Conservation (phyloP, 2,797 vertebrate species). For the Gambusia yucatana region DNA sequence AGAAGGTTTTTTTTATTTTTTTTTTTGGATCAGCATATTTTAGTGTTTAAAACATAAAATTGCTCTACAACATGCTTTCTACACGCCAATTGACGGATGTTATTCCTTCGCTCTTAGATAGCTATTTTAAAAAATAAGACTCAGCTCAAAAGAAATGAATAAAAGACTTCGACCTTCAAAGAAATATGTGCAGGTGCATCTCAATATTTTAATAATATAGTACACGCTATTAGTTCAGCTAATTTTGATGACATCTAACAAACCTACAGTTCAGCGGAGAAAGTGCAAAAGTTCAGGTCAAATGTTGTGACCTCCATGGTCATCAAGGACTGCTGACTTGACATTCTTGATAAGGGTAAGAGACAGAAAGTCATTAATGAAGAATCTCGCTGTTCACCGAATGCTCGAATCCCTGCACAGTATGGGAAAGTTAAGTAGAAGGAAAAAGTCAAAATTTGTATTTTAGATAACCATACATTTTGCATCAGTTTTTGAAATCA, state of each 20-base stretch:
- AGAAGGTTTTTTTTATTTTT: conserved; percentile 15
- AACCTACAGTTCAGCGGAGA: neutral
- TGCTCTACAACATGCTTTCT: conserved; percentile 13
- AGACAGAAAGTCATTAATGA: neutral
- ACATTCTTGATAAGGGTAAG: neutral
- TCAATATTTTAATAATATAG: neutral
- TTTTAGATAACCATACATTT: neutral
- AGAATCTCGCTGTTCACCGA: neutral
- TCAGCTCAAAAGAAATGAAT: conserved; percentile 39
- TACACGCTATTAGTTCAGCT: neutral
- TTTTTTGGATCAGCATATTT: conserved; percentile 41
- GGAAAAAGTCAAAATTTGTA: neutral
- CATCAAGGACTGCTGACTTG: neutral
- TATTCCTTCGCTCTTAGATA: conserved; percentile 16
- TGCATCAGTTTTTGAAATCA: neutral
- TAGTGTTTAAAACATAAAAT: conserved; percentile 20
- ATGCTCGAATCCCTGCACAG: neutral
- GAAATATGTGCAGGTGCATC: conserved; percentile 49
- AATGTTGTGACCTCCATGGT: neutral
- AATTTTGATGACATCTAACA: neutral
- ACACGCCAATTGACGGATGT: neutral
- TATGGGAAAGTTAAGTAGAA: neutral
- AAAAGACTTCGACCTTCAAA: conserved; percentile 20
- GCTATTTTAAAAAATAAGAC: conserved; percentile 12
- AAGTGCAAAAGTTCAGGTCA: too few species aligned